Conservation (phyloP, 2,888 invertebrate genomes). For the Gryllus longicercus region DNA sequence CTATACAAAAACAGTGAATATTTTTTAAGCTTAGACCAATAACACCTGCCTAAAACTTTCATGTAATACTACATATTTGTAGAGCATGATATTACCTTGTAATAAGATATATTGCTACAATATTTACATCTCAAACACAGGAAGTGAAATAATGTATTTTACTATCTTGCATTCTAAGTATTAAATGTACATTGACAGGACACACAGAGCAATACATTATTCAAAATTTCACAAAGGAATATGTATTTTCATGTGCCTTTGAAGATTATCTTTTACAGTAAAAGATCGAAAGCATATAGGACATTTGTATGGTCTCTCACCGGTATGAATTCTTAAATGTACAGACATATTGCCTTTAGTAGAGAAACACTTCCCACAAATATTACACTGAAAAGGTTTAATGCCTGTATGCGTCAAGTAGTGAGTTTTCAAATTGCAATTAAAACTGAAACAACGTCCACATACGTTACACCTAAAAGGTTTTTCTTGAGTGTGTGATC, state of each 20-base stretch:
- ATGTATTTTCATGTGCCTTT: not conserved
- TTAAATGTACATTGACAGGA: too few species aligned
- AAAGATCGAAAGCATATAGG: not conserved
- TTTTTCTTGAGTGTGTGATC: not conserved
- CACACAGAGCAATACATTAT: too few species aligned
- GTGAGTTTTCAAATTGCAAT: not conserved
- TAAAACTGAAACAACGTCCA: not conserved
- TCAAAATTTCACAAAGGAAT: not conserved
- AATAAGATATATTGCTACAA: too few species aligned
- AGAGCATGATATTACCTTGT: too few species aligned
- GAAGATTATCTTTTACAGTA: constrained; percentile 6
- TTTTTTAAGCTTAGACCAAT: too few species aligned
- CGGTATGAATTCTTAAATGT: constrained; percentile 6
- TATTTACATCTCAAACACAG: too few species aligned
- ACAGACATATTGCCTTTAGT: constrained; percentile 17
- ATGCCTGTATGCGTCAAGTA: not conserved
- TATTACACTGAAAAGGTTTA: not conserved
- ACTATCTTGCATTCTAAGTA: too few species aligned
- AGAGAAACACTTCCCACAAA: not conserved
- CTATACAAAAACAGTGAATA: too few species aligned
- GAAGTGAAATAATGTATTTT: too few species aligned
- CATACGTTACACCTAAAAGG: not conserved
- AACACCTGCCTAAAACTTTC: too few species aligned
- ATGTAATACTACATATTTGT: too few species aligned
- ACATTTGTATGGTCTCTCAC: not conserved